Conservation (phyloP, 1,140 invertebrate genomes). For the Homarus americanus region DNA sequence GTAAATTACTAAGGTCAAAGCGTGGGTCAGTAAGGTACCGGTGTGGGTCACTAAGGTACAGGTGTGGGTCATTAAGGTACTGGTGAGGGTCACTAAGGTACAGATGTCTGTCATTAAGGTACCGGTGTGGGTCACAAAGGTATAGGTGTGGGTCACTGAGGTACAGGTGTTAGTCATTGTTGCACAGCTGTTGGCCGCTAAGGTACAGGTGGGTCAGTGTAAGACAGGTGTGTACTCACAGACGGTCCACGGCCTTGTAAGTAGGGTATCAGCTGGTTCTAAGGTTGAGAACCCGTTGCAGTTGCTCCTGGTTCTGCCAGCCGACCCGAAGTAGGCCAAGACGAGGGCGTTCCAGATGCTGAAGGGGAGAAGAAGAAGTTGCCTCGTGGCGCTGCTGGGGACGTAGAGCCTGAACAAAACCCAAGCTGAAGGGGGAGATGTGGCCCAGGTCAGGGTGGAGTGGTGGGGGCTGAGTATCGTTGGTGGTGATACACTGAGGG, state of each 20-base stretch:
- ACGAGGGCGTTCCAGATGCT: conserved; percentile 89
- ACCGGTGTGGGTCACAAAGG: no score
- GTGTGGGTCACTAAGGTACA: no score
- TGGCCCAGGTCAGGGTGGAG: conserved; percentile 15
- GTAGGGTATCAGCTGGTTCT: conserved; percentile 33
- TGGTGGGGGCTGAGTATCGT: background rate
- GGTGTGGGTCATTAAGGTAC: no score
- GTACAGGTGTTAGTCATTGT: no score
- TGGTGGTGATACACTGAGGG: background rate
- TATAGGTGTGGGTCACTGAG: no score
- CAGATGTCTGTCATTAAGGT: no score
- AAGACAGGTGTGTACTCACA: background rate
- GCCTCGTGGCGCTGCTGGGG: conserved; percentile 77
- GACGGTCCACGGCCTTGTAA: conserved; percentile 41
- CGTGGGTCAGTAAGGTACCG: no score
- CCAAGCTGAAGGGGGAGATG: conserved; percentile 48
- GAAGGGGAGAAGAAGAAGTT: conserved; percentile 93
- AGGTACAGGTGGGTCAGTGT: no score
- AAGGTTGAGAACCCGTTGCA: background rate
- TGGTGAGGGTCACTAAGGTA: no score
- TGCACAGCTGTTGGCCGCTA: no score
- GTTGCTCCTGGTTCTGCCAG: conserved; percentile 81
- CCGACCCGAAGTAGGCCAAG: conserved; percentile 88
- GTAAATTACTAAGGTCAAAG: no score
- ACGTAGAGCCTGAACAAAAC: conserved; percentile 42